Percentiles rank a stretch among this genome's conserved stretches.
Conservation (phyloP, 2,113 vertebrate genomes). For the Cacatua alba region DNA sequence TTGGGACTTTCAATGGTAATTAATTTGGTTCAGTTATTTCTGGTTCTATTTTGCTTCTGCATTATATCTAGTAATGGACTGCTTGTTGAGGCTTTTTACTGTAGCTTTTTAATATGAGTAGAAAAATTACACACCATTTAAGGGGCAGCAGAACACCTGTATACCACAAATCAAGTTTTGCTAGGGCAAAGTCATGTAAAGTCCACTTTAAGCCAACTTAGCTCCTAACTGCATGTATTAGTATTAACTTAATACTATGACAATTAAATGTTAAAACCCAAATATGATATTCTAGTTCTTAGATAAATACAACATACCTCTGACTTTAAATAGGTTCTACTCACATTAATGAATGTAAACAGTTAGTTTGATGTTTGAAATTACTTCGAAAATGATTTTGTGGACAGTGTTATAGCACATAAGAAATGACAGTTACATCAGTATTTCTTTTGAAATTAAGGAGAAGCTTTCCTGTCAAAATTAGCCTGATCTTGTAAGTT, state of each 20-base stretch:
- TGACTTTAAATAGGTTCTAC: background rate
- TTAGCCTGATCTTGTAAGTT: background rate
- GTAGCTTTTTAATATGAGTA: background rate
- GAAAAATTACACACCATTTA: background rate
- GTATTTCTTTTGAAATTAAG: background rate
- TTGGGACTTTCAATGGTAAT: accelerated
- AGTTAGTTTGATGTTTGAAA: background rate
- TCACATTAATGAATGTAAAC: background rate
- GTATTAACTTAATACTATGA: background rate
- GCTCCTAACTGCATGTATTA: background rate
- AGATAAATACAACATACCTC: background rate
- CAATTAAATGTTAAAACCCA: background rate
- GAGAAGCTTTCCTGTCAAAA: background rate
- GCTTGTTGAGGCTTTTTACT: background rate
- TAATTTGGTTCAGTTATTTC: background rate
- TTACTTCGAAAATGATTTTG: background rate
- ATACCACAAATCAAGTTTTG: background rate
- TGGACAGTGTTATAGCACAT: background rate
- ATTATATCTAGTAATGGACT: background rate
- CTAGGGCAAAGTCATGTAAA: background rate
- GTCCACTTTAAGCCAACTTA: background rate
- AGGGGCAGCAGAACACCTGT: background rate
- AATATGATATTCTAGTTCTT: background rate
- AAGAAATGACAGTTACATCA: background rate
- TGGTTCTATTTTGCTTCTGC: background rate